These are phyloP conservation scores for Hirtodrosophila histrioides DNA, from an alignment of 2,888 invertebrate species.

Conservation along the genomic window DNA sequence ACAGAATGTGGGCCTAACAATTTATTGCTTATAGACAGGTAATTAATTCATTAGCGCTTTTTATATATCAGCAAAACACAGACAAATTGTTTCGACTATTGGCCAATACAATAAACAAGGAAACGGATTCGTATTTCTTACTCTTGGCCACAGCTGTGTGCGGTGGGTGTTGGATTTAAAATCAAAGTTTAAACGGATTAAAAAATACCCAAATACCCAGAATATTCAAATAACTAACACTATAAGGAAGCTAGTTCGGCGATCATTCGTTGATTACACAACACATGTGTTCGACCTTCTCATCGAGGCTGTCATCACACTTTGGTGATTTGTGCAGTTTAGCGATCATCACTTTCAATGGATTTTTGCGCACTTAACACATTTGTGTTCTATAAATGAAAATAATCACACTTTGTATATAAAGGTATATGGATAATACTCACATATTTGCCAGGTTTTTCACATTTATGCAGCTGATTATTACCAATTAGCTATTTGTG, in stretches of 20 bases:
- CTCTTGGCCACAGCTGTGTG: slow-evolving; percentile 31
- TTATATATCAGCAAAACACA: slow-evolving; percentile 21
- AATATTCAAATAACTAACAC: too few species aligned
- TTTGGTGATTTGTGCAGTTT: slow-evolving; percentile 29
- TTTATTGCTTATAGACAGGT: slow-evolving; percentile 56
- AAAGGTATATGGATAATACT: neutral
- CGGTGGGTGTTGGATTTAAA: slow-evolving; percentile 18
- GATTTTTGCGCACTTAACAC: slow-evolving; percentile 4
- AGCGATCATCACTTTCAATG: slow-evolving; percentile 5
- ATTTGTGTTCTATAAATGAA: slow-evolving; percentile 17
- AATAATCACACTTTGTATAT: slow-evolving; percentile 8
- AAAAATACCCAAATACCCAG: neutral
- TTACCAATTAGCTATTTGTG: slow-evolving; percentile 15
- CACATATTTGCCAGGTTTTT: neutral
- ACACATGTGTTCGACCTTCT: slow-evolving; percentile 21
- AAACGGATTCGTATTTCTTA: slow-evolving; percentile 27
- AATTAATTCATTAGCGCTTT: slow-evolving; percentile 74
- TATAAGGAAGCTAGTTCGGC: slow-evolving; percentile 1
- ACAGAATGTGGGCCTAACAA: slow-evolving; percentile 26
- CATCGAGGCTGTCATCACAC: slow-evolving; percentile 42
- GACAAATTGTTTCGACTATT: slow-evolving; percentile 20
- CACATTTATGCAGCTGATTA: slow-evolving; percentile 14
- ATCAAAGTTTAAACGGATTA: slow-evolving; percentile 6
- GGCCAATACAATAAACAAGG: slow-evolving; percentile 42
- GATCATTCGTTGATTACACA: slow-evolving; percentile 11